These are phyloP conservation scores for Helleia helle DNA, from an alignment of 2,888 invertebrate genomes.

Conservation along the genomic window DNA sequence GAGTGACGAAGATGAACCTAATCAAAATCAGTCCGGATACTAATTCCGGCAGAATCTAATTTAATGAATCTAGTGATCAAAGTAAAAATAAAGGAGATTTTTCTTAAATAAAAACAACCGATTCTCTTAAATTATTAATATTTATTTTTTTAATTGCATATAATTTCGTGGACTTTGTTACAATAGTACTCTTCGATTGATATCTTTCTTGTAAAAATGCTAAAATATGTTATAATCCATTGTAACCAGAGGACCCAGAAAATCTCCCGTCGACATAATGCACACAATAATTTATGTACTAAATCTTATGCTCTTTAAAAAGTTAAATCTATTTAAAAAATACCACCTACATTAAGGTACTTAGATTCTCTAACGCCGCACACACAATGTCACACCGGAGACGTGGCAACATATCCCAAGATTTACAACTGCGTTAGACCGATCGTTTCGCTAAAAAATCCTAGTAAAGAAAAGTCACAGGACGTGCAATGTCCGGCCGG, in stretches of 20 bases:
- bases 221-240: slow-evolving; percentile 63
- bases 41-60: too few species aligned
- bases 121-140: slow-evolving; percentile 66
- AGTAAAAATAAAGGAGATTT: too few species aligned
- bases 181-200: slow-evolving; percentile 66
- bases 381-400: slow-evolving; percentile 43
- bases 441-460: not conserved
- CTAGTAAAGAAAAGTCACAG: not conserved
- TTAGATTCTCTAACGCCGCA: slow-evolving; percentile 52
- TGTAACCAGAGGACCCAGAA: slow-evolving; percentile 54
- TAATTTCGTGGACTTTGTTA: slow-evolving; percentile 74
- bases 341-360: slow-evolving; percentile 60
- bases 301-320: slow-evolving; percentile 54
- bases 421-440: slow-evolving; percentile 7
- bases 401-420: slow-evolving; percentile 25
- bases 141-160: slow-evolving; percentile 69
- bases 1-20: too few species aligned
- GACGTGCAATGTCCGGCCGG: too few species aligned
- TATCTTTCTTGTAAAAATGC: slow-evolving; percentile 68
- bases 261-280: slow-evolving; percentile 62
- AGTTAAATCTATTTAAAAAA: slow-evolving; percentile 55
- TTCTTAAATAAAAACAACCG: slow-evolving; percentile 40
- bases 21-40: too few species aligned
- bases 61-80: too few species aligned
- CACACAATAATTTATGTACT: slow-evolving; percentile 70